Evolutionary conservation across 2,797 vertebrate genomes (phyloP), one percentile per base, ranked within the genome.

Genomic region (Poecile montanus): DNA sequence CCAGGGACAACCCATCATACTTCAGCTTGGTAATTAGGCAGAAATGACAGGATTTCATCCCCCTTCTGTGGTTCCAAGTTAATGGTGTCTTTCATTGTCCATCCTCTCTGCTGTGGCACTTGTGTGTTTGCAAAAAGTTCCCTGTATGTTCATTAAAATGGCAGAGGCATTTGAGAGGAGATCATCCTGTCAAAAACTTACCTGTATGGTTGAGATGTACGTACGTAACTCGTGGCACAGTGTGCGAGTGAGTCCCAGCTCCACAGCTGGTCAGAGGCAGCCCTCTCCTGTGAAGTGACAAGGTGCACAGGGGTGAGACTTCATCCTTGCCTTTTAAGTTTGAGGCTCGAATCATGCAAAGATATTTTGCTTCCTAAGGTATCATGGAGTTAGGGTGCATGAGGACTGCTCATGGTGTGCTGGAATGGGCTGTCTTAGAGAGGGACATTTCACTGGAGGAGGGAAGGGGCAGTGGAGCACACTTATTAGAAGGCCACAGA

Each of bases 131-230:
- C 42, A 34, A 6, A n/a, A 81, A 34, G 18, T 61, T 56, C 57
- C 48, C 25, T 54, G 14, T 27, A 5, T 21, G 20, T 38, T 54
- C 32, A 26, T 42, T 60, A 56, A 72, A 65, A 40, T 51, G 56
- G 26, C 4, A 2, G 72, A 72, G 18, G 26, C 27, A 44, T 70
- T 14, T 74, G 50, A 48, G 66, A 58, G 3, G 16, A 54, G 73
- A 63, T 73, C 32, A 56, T 76, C 50, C 22, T 42, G 30, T 93
- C 48, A 58, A 18, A 76, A 88, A 53, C 2, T 0, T 42, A 5
- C 0, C 30, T 0, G 0, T 8, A 1, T 67, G 2, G 0, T 16
- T 67, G 60, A 67, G 57, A 77, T 30, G 34, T 77, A 26, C 47
- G 0, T 0, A 21, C 54, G 32, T 1, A 32, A 40, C 38, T 87